phyloP scores from a whole-genome alignment of 2,888 invertebrate species.

The Mermis nigrescens region DNA sequence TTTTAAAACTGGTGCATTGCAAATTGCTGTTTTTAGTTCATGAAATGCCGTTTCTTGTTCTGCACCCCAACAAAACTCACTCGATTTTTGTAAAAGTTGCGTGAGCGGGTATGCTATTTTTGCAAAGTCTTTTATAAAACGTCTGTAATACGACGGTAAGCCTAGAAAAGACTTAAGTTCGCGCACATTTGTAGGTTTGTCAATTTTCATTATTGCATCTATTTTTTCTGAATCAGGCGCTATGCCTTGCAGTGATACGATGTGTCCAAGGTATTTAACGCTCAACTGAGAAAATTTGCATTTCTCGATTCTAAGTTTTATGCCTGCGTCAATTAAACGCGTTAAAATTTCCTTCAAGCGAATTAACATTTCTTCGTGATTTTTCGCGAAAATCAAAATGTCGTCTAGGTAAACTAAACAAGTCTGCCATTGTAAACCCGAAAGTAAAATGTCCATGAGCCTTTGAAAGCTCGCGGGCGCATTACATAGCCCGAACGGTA shows the following conservation, averaged over 20 bases:
- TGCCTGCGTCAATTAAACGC: conserved; percentile 3
- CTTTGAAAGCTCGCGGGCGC: conserved; percentile 19
- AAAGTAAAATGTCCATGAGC: conserved; percentile 18
- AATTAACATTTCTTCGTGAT: conserved; percentile 16
- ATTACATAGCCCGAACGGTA: conserved; percentile 22
- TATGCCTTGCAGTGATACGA: conserved; percentile 23
- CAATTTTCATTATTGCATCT: conserved; percentile 18
- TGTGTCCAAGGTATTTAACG: conserved; percentile 28
- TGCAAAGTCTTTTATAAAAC: conserved; percentile 15
- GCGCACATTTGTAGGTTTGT: conserved; percentile 17
- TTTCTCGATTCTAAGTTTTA: conserved; percentile 23
- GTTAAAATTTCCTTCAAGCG: conserved; percentile 16
- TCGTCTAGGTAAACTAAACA: conserved; percentile 21
- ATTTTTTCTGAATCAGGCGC: conserved; percentile 22
- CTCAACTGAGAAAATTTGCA: conserved; percentile 13
- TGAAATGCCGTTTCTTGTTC: conserved; percentile 10
- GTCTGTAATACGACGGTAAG: conserved; percentile 25
- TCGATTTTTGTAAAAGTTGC: conserved; percentile 1
- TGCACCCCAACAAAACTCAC: conserved; percentile 14
- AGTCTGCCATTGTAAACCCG: conserved; percentile 14
- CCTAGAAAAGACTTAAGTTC: conserved; percentile 21
- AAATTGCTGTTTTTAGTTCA: conserved; percentile 7
- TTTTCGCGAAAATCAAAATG: conserved; percentile 16
- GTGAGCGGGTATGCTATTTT: conserved; percentile 8
- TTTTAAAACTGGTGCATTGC: conserved; percentile 14